These are phyloP conservation scores for Anoplolepis gracilipes DNA, from an alignment of 1,140 invertebrate species.

Conservation along the genomic window DNA sequence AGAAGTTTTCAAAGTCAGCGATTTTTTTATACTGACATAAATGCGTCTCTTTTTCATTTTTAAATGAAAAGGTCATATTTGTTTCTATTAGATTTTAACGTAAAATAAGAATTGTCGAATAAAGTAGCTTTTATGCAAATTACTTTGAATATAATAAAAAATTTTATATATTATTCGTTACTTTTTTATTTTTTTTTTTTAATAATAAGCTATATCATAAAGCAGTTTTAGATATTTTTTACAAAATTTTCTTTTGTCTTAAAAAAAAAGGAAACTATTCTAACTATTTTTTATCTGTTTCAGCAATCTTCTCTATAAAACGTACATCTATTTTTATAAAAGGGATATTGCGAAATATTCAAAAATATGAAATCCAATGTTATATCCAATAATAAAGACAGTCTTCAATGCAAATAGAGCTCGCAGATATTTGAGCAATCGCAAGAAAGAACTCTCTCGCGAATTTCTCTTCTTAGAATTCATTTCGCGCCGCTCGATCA, in stretches of 20 bases:
- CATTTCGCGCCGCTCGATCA: slow-evolving; percentile 25
- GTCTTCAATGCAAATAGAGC: slow-evolving; percentile 41
- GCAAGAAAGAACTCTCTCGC: slow-evolving; percentile 25
- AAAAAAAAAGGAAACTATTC: slow-evolving; percentile 7
- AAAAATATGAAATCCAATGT: slow-evolving; percentile 49
- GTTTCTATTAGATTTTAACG: not conserved
- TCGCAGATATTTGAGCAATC: slow-evolving; percentile 37
- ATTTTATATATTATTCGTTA: not conserved
- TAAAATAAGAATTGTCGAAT: not conserved
- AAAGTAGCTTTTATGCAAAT: not conserved
- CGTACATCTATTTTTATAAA: slow-evolving; percentile 6
- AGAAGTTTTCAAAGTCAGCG: slow-evolving; percentile 63
- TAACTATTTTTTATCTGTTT: no score
- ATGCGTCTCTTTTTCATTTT: not conserved
- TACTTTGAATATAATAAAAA: not conserved
- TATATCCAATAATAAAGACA: slow-evolving; percentile 50
- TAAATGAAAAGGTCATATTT: not conserved
- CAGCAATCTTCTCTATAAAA: not conserved
- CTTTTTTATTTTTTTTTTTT: not conserved
- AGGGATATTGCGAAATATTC: slow-evolving; percentile 38
- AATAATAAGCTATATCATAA: not conserved
- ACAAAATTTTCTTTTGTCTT: not conserved
- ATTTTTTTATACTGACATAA: not conserved
- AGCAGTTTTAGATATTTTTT: not conserved
- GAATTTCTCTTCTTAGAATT: slow-evolving; percentile 48